Evolutionary conservation across 2,113 vertebrate species (phyloP).

Genomic region (Charina bottae): DNA sequence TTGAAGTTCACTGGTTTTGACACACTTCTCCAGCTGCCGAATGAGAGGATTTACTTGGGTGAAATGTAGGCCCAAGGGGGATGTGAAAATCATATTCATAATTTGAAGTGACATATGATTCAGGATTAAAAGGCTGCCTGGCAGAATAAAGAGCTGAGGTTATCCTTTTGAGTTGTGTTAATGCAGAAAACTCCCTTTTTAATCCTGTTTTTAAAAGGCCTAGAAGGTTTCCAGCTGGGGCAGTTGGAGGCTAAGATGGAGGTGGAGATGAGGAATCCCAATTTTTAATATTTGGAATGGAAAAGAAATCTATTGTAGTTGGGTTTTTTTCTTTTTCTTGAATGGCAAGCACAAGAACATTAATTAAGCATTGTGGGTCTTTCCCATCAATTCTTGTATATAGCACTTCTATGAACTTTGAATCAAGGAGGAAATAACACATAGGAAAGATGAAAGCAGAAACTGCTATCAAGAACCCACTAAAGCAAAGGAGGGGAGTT

Average conservation of each 20-base stretch:
- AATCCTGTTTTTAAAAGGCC: conserved; percentile 72
- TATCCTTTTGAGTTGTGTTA: conserved; percentile 72
- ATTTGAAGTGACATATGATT: conserved; percentile 83
- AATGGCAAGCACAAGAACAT: conserved; percentile 37
- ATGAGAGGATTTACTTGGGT: conserved; percentile 78
- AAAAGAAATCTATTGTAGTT: conserved; percentile 22
- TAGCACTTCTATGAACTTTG: conserved; percentile 8
- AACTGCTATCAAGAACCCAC: not conserved
- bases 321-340: conserved; percentile 24
- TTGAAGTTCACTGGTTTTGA: conserved; percentile 74
- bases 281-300: conserved; percentile 35
- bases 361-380: conserved; percentile 34
- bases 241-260: conserved; percentile 67
- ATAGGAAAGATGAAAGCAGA: conserved; percentile 5
- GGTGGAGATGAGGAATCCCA: conserved; percentile 58
- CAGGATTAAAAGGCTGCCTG: conserved; percentile 77
- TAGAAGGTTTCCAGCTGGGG: conserved; percentile 72
- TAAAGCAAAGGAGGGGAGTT: not conserved
- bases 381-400: conserved; percentile 31
- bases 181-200: conserved; percentile 75
- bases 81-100: conserved; percentile 77
- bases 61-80: conserved; percentile 77
- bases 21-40: conserved; percentile 73
- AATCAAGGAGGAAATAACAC: not conserved
- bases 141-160: conserved; percentile 74